These are phyloP conservation scores for Hemicentrotus pulcherrimus DNA, from an alignment of 35 echinoderm and acorn worm genomes.

Conservation along the genomic window DNA sequence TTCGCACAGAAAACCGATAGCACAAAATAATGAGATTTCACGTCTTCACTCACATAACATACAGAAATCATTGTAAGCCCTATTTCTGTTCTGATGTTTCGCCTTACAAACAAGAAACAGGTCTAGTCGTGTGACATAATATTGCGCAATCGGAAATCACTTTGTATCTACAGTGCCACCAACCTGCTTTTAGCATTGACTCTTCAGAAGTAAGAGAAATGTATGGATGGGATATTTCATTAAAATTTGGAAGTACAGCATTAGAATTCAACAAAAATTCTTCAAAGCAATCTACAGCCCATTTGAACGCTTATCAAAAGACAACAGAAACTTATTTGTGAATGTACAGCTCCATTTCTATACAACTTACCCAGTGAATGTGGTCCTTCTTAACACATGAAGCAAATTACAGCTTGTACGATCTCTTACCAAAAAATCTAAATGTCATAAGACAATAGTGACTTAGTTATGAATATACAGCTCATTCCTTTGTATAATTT, in stretches of 20 bases:
- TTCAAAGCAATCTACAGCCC: not conserved
- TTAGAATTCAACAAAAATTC: not conserved
- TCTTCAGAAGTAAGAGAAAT: not conserved
- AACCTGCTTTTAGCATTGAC: not conserved
- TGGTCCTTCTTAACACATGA: not conserved
- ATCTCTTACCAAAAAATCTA: not conserved
- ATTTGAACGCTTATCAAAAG: not conserved
- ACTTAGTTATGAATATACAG: not conserved
- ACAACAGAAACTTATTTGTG: not conserved
- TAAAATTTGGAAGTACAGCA: not conserved
- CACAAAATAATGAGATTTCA: not conserved
- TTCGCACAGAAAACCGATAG: not conserved
- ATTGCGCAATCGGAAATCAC: not conserved
- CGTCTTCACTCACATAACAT: not conserved
- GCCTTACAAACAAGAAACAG: not conserved
- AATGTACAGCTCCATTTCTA: not conserved
- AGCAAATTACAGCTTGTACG: not conserved
- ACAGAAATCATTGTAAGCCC: not conserved
- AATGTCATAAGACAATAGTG: not conserved
- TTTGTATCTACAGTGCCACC: not conserved
- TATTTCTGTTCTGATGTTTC: not conserved
- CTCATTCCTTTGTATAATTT: not conserved
- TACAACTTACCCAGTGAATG: too few species aligned
- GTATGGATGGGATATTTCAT: not conserved
- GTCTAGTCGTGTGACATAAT: not conserved